Conservation (phyloP, 2,888 invertebrate genomes). For the Caenorhabditis virilis region DNA sequence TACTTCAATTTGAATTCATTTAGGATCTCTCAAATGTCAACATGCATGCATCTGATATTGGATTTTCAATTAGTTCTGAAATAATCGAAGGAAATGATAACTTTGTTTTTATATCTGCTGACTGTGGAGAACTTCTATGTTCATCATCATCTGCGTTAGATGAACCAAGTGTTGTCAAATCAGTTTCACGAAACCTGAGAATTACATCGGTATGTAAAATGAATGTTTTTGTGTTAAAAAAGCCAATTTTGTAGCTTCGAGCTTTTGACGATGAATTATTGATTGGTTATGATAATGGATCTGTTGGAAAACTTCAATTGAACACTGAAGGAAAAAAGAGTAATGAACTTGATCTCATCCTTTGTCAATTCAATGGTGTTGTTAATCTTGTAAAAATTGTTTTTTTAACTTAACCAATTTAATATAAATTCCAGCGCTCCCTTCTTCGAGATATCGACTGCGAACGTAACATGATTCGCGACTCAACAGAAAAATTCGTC, state of each 20-base stretch:
- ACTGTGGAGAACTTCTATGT: constrained; percentile 14
- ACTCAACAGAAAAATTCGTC: constrained; percentile 43
- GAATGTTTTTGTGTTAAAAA: too few relatives aligned
- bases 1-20: constrained; percentile 1
- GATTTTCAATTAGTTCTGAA: constrained; percentile 39
- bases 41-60: constrained; percentile 50
- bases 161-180: constrained; percentile 33
- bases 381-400: constrained; percentile 24
- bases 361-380: constrained; percentile 32
- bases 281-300: constrained; percentile 39
- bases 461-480: constrained; percentile 45
- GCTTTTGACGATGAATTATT: constrained; percentile 16
- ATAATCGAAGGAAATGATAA: constrained; percentile 27
- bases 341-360: constrained; percentile 18
- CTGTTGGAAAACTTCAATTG: constrained; percentile 17
- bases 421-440: constrained; percentile 1
- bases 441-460: constrained; percentile 39
- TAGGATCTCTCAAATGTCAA: constrained; percentile 44
- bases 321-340: neutral
- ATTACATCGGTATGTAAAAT: constrained; percentile 17
- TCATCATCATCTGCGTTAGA: constrained; percentile 16
- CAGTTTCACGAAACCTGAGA: constrained; percentile 8
- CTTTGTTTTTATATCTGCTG: neutral
- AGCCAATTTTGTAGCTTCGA: constrained; percentile 20
- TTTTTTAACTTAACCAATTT: constrained; percentile 5